phyloP scores from a whole-genome alignment of 2,888 invertebrate species.

The Ephialtes manifestator region DNA sequence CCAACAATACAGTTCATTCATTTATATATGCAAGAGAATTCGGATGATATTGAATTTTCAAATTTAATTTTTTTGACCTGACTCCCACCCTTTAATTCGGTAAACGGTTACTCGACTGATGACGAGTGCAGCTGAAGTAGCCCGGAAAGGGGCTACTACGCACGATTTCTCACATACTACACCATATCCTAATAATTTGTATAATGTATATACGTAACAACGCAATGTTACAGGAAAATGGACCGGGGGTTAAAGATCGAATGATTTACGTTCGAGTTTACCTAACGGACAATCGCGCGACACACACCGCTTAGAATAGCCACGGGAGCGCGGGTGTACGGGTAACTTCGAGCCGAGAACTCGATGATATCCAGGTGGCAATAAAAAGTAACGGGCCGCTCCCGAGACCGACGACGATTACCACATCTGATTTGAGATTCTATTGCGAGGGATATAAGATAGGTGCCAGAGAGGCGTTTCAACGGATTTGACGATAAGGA shows the following conservation, averaged over 20 bases:
- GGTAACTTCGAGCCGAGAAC: conserved; percentile 53
- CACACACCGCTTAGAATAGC: conserved; percentile 16
- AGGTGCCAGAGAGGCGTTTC: conserved; percentile 26
- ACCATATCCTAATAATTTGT: conserved; percentile 15
- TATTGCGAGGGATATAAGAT: conserved; percentile 63
- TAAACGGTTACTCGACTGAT: not conserved
- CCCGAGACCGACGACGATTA: conserved; percentile 73
- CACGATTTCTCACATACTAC: not conserved
- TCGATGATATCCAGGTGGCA: conserved; percentile 72
- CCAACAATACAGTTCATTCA: too few relatives aligned
- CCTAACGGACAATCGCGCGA: conserved; percentile 41
- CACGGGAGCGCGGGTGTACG: conserved; percentile 31
- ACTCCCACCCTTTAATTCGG: too few relatives aligned
- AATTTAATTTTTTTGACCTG: too few relatives aligned
- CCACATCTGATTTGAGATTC: conserved; percentile 76
- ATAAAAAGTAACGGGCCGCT: conserved; percentile 76
- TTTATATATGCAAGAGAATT: too few relatives aligned
- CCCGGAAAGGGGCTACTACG: not conserved
- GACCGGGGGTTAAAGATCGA: conserved; percentile 56
- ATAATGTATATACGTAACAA: conserved; percentile 4
- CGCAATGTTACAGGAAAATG: conserved; percentile 32
- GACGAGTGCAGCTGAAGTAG: conserved; percentile 17
- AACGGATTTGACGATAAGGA: conserved; percentile 29
- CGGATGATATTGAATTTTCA: too few relatives aligned
- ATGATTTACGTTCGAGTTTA: conserved; percentile 59